A percentile compares a stretch with the other conserved stretches of the same genome.
phyloP scores from a whole-genome alignment of 2,797 vertebrate species.

The Spheniscus humboldti region DNA sequence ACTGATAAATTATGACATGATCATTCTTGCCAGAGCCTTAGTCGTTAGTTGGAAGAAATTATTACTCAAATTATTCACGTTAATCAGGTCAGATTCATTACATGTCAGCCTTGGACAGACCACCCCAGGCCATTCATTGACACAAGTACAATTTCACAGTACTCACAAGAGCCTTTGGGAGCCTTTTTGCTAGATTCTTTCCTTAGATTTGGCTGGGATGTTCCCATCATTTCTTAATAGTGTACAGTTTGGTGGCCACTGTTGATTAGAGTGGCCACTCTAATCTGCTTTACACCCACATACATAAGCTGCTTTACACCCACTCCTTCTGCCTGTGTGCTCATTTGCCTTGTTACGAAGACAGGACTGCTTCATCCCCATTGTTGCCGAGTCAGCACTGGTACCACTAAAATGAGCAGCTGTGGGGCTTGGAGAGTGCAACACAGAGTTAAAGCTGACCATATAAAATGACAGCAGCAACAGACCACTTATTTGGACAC shows the following conservation, averaged over 20 bases:
- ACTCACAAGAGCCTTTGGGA: background rate
- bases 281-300: background rate
- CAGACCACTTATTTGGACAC: background rate
- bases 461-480: background rate
- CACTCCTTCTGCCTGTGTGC: rapidly evolving
- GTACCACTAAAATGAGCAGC: background rate
- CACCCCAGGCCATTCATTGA: constrained; percentile 2
- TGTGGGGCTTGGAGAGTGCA: background rate
- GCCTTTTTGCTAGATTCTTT: background rate
- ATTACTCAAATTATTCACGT: constrained; percentile 27
- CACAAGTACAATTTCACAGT: background rate
- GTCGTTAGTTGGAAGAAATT: background rate
- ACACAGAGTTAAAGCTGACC: background rate
- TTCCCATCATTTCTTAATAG: background rate
- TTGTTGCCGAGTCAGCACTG: background rate
- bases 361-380: background rate
- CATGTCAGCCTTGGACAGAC: background rate
- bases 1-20: constrained; percentile 39
- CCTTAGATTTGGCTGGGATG: background rate
- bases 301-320: background rate
- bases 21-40: constrained; percentile 30
- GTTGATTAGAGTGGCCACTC: background rate
- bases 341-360: background rate
- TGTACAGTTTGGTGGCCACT: background rate
- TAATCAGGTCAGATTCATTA: constrained; percentile 47